Conservation (phyloP, 2,888 invertebrate genomes). For the Scelioninae gen. 2 region DNA sequence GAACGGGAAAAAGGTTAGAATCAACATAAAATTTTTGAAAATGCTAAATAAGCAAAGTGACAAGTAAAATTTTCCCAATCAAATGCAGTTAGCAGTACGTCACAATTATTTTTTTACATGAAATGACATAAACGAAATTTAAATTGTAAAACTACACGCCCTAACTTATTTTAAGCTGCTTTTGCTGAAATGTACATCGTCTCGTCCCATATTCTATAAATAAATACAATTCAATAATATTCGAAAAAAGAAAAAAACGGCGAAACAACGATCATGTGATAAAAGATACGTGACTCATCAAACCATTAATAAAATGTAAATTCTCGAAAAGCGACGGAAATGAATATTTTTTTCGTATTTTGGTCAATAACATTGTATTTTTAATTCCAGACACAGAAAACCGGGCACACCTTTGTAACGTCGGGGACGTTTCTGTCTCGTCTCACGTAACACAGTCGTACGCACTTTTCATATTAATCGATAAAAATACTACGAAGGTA, state of each 20-base stretch:
- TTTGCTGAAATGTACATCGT: too few species aligned
- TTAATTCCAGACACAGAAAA: conserved; percentile 24
- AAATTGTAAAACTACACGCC: too few species aligned
- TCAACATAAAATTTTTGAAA: too few species aligned
- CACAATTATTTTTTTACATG: too few species aligned
- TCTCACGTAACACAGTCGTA: conserved; percentile 64
- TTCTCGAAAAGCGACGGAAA: conserved; percentile 5
- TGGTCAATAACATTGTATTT: conserved; percentile 12
- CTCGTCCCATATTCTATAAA: not conserved
- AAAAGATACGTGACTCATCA: conserved; percentile 14
- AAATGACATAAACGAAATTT: too few species aligned
- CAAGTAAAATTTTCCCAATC: too few species aligned
- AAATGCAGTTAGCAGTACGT: too few species aligned
- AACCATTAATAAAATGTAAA: conserved; percentile 25
- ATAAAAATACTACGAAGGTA: conserved; percentile 41
- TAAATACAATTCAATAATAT: not conserved
- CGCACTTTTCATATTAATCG: conserved; percentile 62
- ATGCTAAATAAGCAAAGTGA: too few species aligned
- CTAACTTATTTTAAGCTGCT: too few species aligned
- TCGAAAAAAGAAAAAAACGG: too few species aligned
- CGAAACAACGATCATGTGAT: not conserved
- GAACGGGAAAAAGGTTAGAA: too few species aligned
- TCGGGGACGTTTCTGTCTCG: conserved; percentile 62
- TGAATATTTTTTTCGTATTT: conserved; percentile 25
- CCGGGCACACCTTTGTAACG: conserved; percentile 34